phyloP scores from a whole-genome alignment of 2,797 vertebrate species.

The Apogon hyalosoma region DNA sequence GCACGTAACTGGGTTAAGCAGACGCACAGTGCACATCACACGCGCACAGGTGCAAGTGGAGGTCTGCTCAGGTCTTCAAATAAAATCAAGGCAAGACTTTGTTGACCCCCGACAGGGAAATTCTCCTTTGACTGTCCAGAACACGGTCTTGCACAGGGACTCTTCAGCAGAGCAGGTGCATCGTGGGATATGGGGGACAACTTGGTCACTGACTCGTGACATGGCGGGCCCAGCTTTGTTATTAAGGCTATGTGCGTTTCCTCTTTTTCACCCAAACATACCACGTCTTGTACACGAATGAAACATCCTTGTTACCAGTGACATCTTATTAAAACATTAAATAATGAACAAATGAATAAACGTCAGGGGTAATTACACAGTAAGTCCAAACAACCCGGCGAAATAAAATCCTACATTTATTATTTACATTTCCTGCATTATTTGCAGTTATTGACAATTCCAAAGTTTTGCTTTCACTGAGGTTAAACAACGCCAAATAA shows the following conservation, averaged over 20 bases:
- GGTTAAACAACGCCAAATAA: neutral
- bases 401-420: neutral
- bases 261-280: no score
- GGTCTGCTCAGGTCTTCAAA: constrained; percentile 23
- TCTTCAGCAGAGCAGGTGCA: constrained; percentile 50
- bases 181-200: constrained; percentile 25
- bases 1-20: constrained; percentile 50
- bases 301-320: neutral
- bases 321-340: no score
- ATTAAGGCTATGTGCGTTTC: neutral
- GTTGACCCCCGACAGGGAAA: constrained; percentile 42
- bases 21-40: constrained; percentile 8
- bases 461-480: neutral
- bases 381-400: no score
- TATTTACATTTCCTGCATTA: neutral
- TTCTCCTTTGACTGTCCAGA: constrained; percentile 28
- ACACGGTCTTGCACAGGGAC: constrained; percentile 54
- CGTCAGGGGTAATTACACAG: neutral
- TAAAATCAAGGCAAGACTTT: constrained; percentile 41
- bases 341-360: no score
- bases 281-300: neutral
- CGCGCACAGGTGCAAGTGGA: constrained; percentile 9
- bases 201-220: constrained; percentile 72
- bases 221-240: constrained; percentile 63
- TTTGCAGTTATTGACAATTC: neutral